A percentile compares a stretch with the other conserved stretches of the same genome.
These are phyloP conservation scores for Pelvicachromis taeniatus DNA, from an alignment of 2,113 vertebrate species.

Conservation along the genomic window DNA sequence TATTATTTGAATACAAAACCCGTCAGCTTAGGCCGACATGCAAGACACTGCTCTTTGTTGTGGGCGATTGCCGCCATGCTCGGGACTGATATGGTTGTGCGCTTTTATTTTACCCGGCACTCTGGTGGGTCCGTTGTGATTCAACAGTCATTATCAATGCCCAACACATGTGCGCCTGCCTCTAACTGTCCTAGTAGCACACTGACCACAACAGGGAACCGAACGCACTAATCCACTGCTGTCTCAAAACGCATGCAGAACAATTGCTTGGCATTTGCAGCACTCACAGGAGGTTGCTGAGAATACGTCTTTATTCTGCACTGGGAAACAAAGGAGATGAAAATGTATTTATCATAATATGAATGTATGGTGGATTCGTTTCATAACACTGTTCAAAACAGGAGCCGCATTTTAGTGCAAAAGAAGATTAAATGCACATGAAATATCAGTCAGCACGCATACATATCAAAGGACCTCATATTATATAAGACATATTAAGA, in stretches of 20 bases:
- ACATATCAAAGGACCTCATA: not conserved
- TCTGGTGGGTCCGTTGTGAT: conserved; percentile 43
- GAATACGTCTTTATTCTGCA: conserved; percentile 45
- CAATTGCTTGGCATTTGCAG: conserved; percentile 64
- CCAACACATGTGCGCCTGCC: conserved; percentile 61
- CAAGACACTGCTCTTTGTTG: conserved; percentile 60
- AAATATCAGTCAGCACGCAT: not conserved
- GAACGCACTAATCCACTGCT: conserved; percentile 48
- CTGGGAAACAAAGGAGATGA: conserved; percentile 10
- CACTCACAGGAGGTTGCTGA: conserved; percentile 19
- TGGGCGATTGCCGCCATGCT: conserved; percentile 49
- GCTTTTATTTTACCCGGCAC: conserved; percentile 48
- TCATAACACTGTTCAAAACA: not conserved
- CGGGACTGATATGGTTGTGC: conserved; percentile 59
- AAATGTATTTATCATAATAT: conserved; percentile 17
- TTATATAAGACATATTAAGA: conserved; percentile 1
- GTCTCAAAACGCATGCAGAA: conserved; percentile 42
- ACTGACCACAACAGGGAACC: conserved; percentile 57
- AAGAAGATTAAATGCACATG: conserved; percentile 5
- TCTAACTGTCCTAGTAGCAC: conserved; percentile 50
- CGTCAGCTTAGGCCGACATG: conserved; percentile 61
- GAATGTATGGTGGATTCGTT: conserved; percentile 12
- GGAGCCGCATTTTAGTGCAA: not conserved
- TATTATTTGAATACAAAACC: conserved; percentile 66
- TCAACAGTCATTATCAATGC: conserved; percentile 68